These are phyloP conservation scores for Podiceps cristatus DNA, from an alignment of 2,113 vertebrate genomes.

Conservation along the genomic window DNA sequence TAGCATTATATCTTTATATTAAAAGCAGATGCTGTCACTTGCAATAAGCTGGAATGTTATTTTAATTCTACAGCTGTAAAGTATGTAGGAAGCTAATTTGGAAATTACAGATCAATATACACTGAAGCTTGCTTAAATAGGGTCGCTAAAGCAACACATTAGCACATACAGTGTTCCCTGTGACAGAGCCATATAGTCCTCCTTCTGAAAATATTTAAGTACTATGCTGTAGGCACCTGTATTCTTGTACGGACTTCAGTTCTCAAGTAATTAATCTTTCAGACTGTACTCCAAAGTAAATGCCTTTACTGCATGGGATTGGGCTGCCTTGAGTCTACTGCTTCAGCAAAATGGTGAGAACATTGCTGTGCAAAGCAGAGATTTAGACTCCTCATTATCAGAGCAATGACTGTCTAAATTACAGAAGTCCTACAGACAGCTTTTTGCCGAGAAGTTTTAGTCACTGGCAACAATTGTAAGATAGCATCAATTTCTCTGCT, in stretches of 20 bases:
- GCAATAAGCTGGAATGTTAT: background rate
- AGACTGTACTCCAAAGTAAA: background rate
- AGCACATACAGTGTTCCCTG: background rate
- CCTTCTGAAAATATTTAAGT: background rate
- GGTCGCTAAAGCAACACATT: accelerated
- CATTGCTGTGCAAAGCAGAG: background rate
- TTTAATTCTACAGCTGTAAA: background rate
- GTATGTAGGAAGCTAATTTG: background rate
- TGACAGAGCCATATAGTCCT: background rate
- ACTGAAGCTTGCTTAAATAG: background rate
- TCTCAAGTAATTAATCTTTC: background rate
- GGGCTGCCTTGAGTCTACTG: background rate
- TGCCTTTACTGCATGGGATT: background rate
- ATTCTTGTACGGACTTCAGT: background rate
- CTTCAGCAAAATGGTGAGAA: background rate
- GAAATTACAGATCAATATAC: background rate
- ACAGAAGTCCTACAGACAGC: background rate
- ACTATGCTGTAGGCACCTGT: background rate
- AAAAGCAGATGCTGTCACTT: background rate
- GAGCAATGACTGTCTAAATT: background rate
- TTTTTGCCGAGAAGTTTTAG: background rate
- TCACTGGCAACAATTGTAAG: background rate
- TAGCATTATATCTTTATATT: background rate
- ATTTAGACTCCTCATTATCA: background rate
- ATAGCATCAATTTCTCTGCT: background rate